Evolutionary conservation across 2,888 invertebrate genomes (phyloP).

Genomic region (Nebria salina): DNA sequence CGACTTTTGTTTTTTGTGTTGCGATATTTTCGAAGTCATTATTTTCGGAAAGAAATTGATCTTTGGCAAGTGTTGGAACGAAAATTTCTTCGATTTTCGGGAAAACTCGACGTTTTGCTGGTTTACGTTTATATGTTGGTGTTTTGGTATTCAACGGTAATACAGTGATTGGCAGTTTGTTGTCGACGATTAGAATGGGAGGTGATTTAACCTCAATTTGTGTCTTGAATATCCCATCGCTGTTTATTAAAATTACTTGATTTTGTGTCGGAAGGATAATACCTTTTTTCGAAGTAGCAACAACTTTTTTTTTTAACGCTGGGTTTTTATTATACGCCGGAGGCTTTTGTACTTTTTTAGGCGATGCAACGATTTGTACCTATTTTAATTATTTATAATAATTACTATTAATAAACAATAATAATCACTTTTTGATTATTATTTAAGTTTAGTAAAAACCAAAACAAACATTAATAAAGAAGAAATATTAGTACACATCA

Average conservation of each 20-base stretch:
- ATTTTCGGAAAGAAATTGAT: conserved; percentile 7
- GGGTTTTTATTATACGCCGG: conserved; percentile 49
- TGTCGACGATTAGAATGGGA: conserved; percentile 13
- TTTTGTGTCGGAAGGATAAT: neutral
- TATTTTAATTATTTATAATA: neutral
- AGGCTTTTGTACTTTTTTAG: conserved; percentile 50
- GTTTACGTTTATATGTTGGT: neutral
- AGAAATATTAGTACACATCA: neutral
- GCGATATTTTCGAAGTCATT: neutral
- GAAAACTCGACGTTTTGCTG: neutral
- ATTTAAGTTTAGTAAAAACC: neutral
- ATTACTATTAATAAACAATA: neutral
- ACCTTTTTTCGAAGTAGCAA: neutral
- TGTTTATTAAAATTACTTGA: conserved; percentile 8
- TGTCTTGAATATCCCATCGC: neutral
- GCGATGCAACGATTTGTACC: neutral
- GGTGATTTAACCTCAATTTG: conserved; percentile 28
- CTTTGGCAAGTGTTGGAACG: neutral
- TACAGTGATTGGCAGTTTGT: neutral
- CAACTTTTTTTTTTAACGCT: conserved; percentile 34
- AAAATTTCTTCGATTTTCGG: conserved; percentile 37
- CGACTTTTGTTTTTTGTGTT: neutral
- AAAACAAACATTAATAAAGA: neutral
- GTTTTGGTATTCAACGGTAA: neutral
- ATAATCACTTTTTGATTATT: neutral